Conservation (phyloP, 2,797 vertebrate species). For the Crocidura indochinensis region DNA sequence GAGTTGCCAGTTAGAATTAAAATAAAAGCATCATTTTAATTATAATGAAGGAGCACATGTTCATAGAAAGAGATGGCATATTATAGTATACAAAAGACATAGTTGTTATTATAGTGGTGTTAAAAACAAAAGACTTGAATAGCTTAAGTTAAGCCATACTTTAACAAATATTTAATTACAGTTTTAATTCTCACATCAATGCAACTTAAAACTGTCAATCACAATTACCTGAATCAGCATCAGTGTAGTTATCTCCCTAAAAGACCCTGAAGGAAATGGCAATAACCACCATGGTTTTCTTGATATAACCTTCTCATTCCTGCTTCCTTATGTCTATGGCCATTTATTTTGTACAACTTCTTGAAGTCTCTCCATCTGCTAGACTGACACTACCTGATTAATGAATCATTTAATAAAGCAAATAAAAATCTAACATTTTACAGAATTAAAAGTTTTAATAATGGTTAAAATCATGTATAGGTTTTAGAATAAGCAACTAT, state of each 20-base stretch:
- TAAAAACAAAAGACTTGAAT: neutral
- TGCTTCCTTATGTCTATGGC: neutral
- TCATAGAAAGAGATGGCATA: neutral
- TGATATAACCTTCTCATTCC: neutral
- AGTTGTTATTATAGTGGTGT: neutral
- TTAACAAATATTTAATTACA: neutral
- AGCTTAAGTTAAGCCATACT: neutral
- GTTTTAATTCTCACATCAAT: neutral
- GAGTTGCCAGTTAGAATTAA: constrained; percentile 5
- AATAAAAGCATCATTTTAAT: neutral
- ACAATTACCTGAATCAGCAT: neutral
- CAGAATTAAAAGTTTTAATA: neutral
- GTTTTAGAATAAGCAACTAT: neutral
- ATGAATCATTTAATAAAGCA: neutral
- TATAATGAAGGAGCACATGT: constrained; percentile 10
- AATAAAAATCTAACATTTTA: neutral
- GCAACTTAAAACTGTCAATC: neutral
- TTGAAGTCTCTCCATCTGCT: neutral
- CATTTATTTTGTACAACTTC: neutral
- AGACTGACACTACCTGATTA: neutral
- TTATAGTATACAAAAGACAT: neutral
- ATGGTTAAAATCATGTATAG: accelerated
- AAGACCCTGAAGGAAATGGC: neutral
- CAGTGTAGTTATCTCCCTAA: neutral
- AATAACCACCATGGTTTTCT: neutral